Base-by-base conservation (phyloP, 2,888 invertebrate genomes). In the Melanophora roralis region DNA sequence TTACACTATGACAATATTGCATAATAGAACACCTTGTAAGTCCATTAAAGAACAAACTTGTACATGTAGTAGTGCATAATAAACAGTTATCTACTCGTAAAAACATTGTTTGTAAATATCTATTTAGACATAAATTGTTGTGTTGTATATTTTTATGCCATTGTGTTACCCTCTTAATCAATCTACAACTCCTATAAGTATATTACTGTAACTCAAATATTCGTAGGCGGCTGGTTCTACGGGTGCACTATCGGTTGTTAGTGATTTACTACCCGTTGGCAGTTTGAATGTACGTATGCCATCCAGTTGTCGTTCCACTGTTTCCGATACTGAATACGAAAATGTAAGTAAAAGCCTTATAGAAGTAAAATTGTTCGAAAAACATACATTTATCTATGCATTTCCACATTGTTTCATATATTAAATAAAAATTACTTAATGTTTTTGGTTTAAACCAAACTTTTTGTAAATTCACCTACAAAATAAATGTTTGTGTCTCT, bases 281-380 rank as follows among this genome's bases (percentile, higher is more conserved):
- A 87, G 86, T 84, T 83, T 88, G 93, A 89, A 87, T 83, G 85
- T 87, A 85, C 92, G 86, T 93, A 94, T 90, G 94, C 90, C 95
- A 86, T 92, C 93, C 86, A 90, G 90, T 85, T 95, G 96, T 92
- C 94, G 97, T 88, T 96, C 97, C 86, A 96, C 97, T 85, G 95
- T 97, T 87, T 98, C 97, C 85, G 98, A 98, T 91, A 97, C 97
- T 88, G 98, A 98, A 92, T 95, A 95, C 89, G 93, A 95, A 90
- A 95, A 95, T 92, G 96, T 96, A 93, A 94, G 94, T 93, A 91
- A 77, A 71, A 51, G 27, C 6, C 43, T 45, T 36, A 16, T 64
- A 62, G 43, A 40, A 43, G 16, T 40, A 45, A 14, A 47, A 21
- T 43, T 45, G 34, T 16, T 62, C 12, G 53, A 23, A 34, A 34